A percentile compares a stretch with the other conserved stretches of the same genome.
Conservation (phyloP, 2,797 vertebrate species). For the Spheniscus humboldti region DNA sequence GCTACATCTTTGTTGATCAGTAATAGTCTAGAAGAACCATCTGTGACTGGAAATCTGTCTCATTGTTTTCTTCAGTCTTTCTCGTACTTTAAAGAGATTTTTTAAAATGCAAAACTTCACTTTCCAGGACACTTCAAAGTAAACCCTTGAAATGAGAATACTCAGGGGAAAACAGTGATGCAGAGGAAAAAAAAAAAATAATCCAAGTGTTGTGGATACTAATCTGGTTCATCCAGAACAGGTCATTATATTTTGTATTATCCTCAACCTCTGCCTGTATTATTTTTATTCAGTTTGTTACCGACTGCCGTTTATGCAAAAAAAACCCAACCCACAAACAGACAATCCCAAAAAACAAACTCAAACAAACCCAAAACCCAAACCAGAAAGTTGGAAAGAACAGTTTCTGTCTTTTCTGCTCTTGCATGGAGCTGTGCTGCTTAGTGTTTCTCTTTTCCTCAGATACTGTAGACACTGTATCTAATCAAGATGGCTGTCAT, state of each 20-base stretch:
- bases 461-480: background rate
- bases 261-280: background rate
- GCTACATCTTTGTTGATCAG: background rate
- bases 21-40: background rate
- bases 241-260: background rate
- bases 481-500: slow-evolving; percentile 2
- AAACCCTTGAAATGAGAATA: background rate
- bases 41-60: slow-evolving; percentile 51
- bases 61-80: slow-evolving; percentile 43
- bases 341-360: background rate
- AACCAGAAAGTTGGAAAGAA: background rate
- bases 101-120: slow-evolving; percentile 15
- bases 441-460: background rate
- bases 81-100: slow-evolving; percentile 44
- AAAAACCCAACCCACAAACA: background rate
- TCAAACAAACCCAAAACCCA: background rate
- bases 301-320: background rate
- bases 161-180: background rate
- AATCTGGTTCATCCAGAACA: background rate
- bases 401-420: background rate
- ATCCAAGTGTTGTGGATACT: background rate
- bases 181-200: background rate
- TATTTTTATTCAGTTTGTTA: background rate
- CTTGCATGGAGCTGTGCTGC: background rate
- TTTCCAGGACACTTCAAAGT: background rate